A percentile compares a stretch with the other conserved stretches of the same genome.
These are phyloP conservation scores for Eulemur macaco DNA, from an alignment of 2,113 vertebrate species.

Conservation along the genomic window DNA sequence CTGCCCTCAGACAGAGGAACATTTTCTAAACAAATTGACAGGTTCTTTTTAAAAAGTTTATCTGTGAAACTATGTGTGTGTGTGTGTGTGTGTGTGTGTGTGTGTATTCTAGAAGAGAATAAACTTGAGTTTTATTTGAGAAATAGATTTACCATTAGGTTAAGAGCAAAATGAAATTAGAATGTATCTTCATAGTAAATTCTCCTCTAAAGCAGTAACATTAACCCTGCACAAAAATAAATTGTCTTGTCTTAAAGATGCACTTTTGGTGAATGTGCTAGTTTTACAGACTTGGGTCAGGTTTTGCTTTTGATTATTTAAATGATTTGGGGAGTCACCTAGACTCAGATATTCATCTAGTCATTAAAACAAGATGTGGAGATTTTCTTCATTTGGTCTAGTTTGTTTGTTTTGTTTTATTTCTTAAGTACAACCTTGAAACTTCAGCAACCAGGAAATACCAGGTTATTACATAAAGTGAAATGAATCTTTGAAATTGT, in stretches of 20 bases:
- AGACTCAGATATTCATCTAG: conserved; percentile 6
- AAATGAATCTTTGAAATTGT: conserved; percentile 19
- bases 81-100: too few species aligned
- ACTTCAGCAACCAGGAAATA: conserved; percentile 14
- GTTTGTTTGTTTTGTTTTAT: neutral
- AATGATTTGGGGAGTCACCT: neutral
- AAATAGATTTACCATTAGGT: neutral
- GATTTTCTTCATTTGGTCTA: conserved; percentile 43
- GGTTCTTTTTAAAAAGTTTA: neutral
- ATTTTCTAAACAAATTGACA: neutral
- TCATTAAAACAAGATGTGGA: conserved; percentile 18
- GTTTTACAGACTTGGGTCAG: neutral
- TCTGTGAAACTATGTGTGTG: neutral
- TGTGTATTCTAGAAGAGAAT: neutral
- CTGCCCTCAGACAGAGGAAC: neutral
- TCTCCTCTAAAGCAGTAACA: neutral
- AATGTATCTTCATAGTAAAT: neutral
- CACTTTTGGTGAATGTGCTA: neutral
- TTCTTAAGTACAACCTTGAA: conserved; percentile 18
- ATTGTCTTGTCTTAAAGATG: neutral
- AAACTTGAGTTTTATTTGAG: neutral
- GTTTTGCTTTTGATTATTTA: conserved; percentile 12
- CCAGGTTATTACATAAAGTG: neutral
- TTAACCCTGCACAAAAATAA: neutral
- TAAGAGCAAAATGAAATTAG: conserved; percentile 16